phyloP scores from a whole-genome alignment of 2,888 invertebrate species.

The Hyposoter dolosus region DNA sequence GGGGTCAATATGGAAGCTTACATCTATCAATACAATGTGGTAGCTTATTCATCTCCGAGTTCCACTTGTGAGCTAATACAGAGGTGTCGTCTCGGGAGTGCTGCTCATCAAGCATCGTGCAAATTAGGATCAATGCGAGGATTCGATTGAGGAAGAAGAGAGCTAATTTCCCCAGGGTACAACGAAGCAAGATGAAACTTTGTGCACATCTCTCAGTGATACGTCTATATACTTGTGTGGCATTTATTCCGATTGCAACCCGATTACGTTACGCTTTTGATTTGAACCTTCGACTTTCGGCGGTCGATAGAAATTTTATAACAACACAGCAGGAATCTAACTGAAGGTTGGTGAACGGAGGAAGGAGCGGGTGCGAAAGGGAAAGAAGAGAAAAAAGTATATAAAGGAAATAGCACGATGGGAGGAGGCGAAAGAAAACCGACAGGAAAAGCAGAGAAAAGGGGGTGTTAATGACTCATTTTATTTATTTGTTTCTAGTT shows the following conservation, averaged over 20 bases:
- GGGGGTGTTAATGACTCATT: slow-evolving; percentile 19
- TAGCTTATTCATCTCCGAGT: neutral
- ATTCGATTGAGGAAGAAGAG: slow-evolving; percentile 47
- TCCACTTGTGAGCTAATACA: slow-evolving; percentile 29
- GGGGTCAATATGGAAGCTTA: neutral
- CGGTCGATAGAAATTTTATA: neutral
- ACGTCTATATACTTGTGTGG: slow-evolving; percentile 1
- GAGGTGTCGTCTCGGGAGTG: slow-evolving; percentile 62
- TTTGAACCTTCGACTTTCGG: neutral
- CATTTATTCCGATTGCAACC: slow-evolving; percentile 53
- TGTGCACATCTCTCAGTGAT: slow-evolving; percentile 34
- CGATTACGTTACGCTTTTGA: slow-evolving; percentile 1
- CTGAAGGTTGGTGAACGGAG: neutral
- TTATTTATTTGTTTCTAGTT: slow-evolving; percentile 16
- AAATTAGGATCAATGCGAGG: slow-evolving; percentile 74
- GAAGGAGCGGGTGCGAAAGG: neutral
- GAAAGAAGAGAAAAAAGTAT: neutral
- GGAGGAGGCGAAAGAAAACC: slow-evolving; percentile 10
- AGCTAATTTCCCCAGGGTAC: slow-evolving; percentile 76
- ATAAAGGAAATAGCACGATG: neutral
- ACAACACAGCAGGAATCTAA: neutral
- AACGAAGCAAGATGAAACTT: slow-evolving; percentile 65
- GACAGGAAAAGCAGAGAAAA: neutral
- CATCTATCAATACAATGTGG: neutral
- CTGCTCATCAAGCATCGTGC: slow-evolving; percentile 69